Base-by-base conservation (phyloP, 2,888 invertebrate species). In the Spisula solida region DNA sequence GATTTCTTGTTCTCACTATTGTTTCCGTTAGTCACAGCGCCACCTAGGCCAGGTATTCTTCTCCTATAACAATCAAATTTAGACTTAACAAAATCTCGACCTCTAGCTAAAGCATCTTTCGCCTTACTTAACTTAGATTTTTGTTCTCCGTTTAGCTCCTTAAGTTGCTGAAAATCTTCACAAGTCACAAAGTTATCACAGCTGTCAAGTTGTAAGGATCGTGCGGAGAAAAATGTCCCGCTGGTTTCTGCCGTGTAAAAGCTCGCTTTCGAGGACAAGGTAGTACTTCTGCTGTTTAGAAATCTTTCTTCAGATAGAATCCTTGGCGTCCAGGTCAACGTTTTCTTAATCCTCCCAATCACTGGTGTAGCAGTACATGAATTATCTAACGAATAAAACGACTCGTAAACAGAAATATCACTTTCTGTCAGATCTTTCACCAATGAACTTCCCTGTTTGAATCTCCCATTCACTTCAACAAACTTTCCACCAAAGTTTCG, bases 161-260 rank as follows among this genome's bases (percentile, higher is more conserved):
- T 75, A 51, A 79, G 18, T 34, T 75, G 41, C 70, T 85, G 81
- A 51, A 91, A 89, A 75, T 91, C 91, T 82, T 91, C 91, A 87
- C 91, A 91, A 25, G 91, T 91, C n/a, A 88, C 88, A 83, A 91
- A 91, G 55, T 91, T 88, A 87, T 91, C 91, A 78, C 82, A 89
- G 70, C 91, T 91, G 48, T 91, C 91, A 47, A 87, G 87, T 70
- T 91, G 91, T 81, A 91, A 89, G 20, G 88, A 88, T 75, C 87
- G 70, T 14, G 91, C 88, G 5, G 91, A 91, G 55, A 80, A 89
- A 48, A 91, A 91, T 25, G 91, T 91, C 6, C 91, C 88, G 31
- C 87, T 87, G 12, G 88, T 91, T 78, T 91, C 91, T 34, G 91
- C 91, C 41, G 91, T 91, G 66, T 91, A 89, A 83, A 91, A 91